Evolutionary conservation across 2,797 vertebrate species (phyloP), one percentile per base, ranked within the genome.

Genomic region (Acipenser ruthenus): DNA sequence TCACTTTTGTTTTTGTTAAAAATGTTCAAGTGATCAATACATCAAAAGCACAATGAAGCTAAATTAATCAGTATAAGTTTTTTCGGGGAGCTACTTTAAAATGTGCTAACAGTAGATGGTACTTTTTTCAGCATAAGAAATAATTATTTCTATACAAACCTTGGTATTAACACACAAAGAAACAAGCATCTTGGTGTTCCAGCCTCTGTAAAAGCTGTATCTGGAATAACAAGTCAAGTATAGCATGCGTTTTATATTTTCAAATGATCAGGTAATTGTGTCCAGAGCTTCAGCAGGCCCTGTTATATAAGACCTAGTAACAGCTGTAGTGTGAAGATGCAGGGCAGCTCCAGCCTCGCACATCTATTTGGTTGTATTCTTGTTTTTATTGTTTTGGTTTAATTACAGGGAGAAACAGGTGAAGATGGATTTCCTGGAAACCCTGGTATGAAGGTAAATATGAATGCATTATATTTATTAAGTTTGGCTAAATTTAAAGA

Each of bases 221-320:
- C 37, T 37, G 37, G 37, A 37, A 37, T 37, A 5, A 37, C 37
- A 37, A 37, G 37, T 37, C 37, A 37, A 37, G 37, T 37, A 37
- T 37, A 37, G 37, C 37, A 37, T 37, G 37, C 37, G 4, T 37
- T 37, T 37, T 37, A 37, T 37, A 37, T 37, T 74, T 72, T 73
- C 74, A 83, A 85, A 76, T 86, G 84, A 83, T 82, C 67, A 23
- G 71, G 81, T 81, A 88, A 88, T 63, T 71, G 68, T 80, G 85
- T 80, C 78, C 75, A 11, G 6, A 4, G 64, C 67, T 79, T 82
- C 87, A 89, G 87, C 87, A 75, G 68, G 69, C 71, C 69, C 73
- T 72, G 70, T 81, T 77, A 78, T 80, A 78, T 67, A 72, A 65
- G 78, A 79, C 67, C 60, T 65, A 62, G 51, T 61, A 83, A 79